Base-by-base conservation (phyloP, 2,888 invertebrate species). In the Stictocephala bisonia region DNA sequence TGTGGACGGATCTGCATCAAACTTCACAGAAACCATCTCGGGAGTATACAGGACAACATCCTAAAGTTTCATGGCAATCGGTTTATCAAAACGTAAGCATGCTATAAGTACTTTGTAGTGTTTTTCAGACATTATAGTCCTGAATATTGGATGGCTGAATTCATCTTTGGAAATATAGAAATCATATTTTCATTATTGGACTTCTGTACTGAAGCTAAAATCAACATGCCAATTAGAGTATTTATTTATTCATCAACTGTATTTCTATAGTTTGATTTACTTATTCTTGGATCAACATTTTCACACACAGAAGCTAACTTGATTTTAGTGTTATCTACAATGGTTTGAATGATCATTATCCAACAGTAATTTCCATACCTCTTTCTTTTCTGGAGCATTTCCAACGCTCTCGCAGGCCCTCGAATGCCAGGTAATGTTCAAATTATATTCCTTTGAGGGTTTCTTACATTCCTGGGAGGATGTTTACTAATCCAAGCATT, bases 181-280 rank as follows among this genome's bases (percentile, higher is more conserved):
- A 29, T 60, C 9, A 48, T 27, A 31, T 2, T 64, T 27, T 24
- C 20, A 35, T 22, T 31, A 35, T 44, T 60, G 18, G 26, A 24
- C 56, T 48, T 56, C 31, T 60, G n/a, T n/a, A 60, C 15, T 4
- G 31, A 60, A 11, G 56, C 9, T 9, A 56, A 56, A n/a, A 56
- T 9, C 6, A 56, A 24, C 7, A 56, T 4, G 20, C 26, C 56
- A 15, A 64, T 15, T 35, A 64, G 40, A 35, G 40, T 20, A 29
- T 64, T 64, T 1, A 40, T 35, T 64, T 64, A 1, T 31, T 31
- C n/a, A 18, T 29, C 11, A 29, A 31, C 40, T 35, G 64, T 35
- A n/a, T n/a, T 22, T 24, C 56, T 56, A 22, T 56, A 56, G 20
- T 18, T 56, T 18, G 18, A 18, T 56, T 56, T 56, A 24, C 20